Base-by-base conservation (phyloP, 2,888 invertebrate species). In the Pseudococcus longispinus region DNA sequence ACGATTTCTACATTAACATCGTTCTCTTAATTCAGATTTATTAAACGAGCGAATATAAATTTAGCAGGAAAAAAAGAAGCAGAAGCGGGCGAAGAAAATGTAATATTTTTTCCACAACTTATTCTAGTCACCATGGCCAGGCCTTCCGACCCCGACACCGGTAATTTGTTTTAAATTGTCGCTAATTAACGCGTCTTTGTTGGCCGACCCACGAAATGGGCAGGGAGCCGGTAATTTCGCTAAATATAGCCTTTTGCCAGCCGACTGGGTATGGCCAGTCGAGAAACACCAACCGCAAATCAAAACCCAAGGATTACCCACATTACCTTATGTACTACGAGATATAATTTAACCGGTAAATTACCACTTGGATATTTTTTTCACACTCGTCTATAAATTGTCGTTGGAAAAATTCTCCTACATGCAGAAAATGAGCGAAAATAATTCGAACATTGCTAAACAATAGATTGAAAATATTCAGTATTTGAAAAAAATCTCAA, bases 121-220 rank as follows among this genome's bases (percentile, higher is more conserved):
- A 55, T 26, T 26, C 26, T 9, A 37, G 37, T 37, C 37, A 37
- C 8, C 37, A 9, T 37, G 37, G 37, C 37, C 37, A 23, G 60
- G 3, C 20, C 15, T 60, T 60, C 13, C 65, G 13, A 77, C 37
- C 42, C 42, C 32, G 32, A 3, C 32, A 9, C 32, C 18, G 37
- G 42, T 80, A 80, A 80, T 80, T 80, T 42, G 77, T 80, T 80
- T 42, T 80, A 80, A 80, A 80, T 80, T 80, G 77, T 80, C 42
- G 77, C 77, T 80, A 80, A 80, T 80, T 80, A 80, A 80, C 77
- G 77, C 77, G 37, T 80, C 77, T 80, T 80, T 60, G 60, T 60
- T 60, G 60, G 60, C 1, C 23, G 60, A 23, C 60, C 60, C 11
- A 3, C 9, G 5, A 23, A 23, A 1, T 9, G 3, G 60, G 9